A percentile compares a stretch with the other conserved stretches of the same genome.
phyloP scores from a whole-genome alignment of 2,888 invertebrate species.

The Drosophila yooni region DNA sequence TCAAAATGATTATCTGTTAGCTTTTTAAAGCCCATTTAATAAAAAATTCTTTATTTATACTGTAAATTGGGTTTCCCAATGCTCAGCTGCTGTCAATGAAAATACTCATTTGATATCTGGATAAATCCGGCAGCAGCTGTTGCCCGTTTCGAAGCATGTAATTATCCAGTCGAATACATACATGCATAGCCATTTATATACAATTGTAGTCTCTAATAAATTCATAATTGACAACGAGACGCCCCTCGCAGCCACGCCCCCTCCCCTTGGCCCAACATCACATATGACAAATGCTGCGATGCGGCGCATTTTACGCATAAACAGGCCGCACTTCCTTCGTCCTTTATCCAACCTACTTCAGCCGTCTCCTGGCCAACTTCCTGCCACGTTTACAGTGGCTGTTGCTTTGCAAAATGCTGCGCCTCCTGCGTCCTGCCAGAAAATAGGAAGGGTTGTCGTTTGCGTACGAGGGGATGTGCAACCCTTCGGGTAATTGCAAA shows the following conservation, averaged over 20 bases:
- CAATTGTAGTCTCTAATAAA: constrained; percentile 72
- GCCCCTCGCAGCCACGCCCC: constrained; percentile 2
- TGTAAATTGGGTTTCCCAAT: not conserved
- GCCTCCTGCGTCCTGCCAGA: constrained; percentile 51
- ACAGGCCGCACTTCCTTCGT: constrained; percentile 62
- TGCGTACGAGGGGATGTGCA: constrained; percentile 17
- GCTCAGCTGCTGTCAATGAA: constrained; percentile 16
- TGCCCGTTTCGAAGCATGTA: constrained; percentile 36
- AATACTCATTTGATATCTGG: constrained; percentile 14
- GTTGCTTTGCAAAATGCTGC: constrained; percentile 51
- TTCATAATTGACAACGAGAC: constrained; percentile 67
- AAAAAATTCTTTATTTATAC: not conserved
- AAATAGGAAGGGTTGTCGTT: constrained; percentile 41
- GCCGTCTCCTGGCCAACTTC: constrained; percentile 44
- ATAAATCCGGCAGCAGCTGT: constrained; percentile 36
- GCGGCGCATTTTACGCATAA: constrained; percentile 72
- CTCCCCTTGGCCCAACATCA: not conserved
- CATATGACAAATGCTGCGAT: constrained; percentile 62
- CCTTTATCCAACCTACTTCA: constrained; percentile 27
- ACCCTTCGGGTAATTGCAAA: constrained; percentile 78
- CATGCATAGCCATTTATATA: constrained; percentile 6
- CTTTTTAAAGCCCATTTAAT: no score
- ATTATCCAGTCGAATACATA: constrained; percentile 39
- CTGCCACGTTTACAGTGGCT: constrained; percentile 36
- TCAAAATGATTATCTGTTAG: no score